Evolutionary conservation across 2,888 invertebrate species (phyloP), one percentile per base, ranked within the genome.

Genomic region (Phalera bucephala): DNA sequence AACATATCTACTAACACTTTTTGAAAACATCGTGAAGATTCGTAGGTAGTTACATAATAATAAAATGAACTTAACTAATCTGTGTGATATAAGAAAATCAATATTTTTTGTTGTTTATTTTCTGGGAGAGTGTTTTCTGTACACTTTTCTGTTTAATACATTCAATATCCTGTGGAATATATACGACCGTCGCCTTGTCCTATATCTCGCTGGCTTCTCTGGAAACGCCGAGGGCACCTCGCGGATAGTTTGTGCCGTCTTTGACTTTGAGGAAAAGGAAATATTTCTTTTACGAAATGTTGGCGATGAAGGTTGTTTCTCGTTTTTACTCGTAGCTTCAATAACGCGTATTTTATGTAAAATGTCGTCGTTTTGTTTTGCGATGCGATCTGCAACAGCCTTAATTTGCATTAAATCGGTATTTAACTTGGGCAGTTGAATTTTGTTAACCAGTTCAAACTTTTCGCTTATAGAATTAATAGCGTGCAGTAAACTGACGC

Each of bases 361-460:
- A 35, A 86, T 72, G 15, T 71, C 57, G 8, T 78, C 75, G 36
- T 83, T 84, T 48, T 85, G 85, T 40, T 70, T 71, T 1, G 58
- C 46, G 21, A 86, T 69, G 9, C 59, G 64, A 25, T 82, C 77
- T 2, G 78, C 62, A 1, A 68, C 46, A 9, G 45, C 40, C 65
- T 78, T 84, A 5, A 86, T 52, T 9, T 77, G 65, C 2, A 64
- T 40, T 27, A 86, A 43, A 31, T 84, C 84, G 25, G 59, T 70
- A 38, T 69, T 77, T 28, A 86, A 31, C 53, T 79, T 82, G 0
- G 85, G 83, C 13, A 86, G 44, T 49, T 86, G 85, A 31, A 82
- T 72, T 64, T 82, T 84, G 45, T 79, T 83, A 0, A 85, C 69
- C 1, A 80, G 45, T 40, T 85, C 83, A 41, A 86, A 69, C 56